Evolutionary conservation across 2,888 invertebrate species (phyloP).

Genomic region (Quadriops clusia): DNA sequence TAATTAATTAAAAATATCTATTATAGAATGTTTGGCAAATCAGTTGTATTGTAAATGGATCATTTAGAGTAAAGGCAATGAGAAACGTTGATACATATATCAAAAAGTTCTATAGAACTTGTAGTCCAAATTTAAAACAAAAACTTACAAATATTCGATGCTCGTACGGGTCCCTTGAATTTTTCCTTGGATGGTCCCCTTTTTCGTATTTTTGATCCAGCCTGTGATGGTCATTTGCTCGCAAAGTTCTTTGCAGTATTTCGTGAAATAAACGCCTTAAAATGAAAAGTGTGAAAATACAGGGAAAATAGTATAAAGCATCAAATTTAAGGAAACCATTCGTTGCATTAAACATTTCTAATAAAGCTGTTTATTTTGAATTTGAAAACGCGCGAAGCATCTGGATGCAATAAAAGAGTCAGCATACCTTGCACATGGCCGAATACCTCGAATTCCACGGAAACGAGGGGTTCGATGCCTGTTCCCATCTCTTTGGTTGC

Average conservation of each 20-base stretch:
- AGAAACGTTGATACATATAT: too few relatives aligned
- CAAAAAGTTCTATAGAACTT: too few relatives aligned
- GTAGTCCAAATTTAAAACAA: neutral
- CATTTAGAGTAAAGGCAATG: too few relatives aligned
- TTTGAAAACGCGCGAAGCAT: conserved; percentile 11
- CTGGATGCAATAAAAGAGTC: neutral
- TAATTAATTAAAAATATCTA: too few relatives aligned
- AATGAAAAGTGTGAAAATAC: conserved; percentile 14
- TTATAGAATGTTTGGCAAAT: too few relatives aligned
- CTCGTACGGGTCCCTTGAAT: conserved; percentile 70
- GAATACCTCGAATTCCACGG: conserved; percentile 82
- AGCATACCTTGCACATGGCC: conserved; percentile 78
- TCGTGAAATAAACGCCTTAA: conserved; percentile 75
- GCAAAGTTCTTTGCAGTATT: conserved; percentile 74
- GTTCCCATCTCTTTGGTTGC: conserved; percentile 9
- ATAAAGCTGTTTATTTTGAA: too few relatives aligned
- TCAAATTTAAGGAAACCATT: too few relatives aligned
- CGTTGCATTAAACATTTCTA: too few relatives aligned
- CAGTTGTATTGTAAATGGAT: too few relatives aligned
- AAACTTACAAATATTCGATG: conserved; percentile 72
- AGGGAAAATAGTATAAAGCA: too few relatives aligned
- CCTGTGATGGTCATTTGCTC: conserved; percentile 64
- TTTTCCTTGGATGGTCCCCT: conserved; percentile 80
- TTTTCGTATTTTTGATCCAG: conserved; percentile 86
- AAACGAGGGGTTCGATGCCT: conserved; percentile 49